Conservation (phyloP, 1,140 invertebrate species). For the Macrotrachela quadricornifera region DNA sequence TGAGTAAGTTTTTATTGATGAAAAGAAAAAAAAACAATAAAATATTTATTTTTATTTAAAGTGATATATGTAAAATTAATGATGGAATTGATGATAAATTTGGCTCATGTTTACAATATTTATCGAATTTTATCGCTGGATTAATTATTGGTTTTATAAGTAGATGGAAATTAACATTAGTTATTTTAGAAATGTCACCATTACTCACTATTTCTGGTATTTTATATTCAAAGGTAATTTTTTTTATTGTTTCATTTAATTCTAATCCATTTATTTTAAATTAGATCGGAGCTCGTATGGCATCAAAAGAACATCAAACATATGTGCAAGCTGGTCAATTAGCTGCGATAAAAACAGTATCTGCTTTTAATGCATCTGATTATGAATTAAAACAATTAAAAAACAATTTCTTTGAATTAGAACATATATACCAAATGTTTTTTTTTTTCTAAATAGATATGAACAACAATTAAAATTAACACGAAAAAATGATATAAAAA, state of each 20-base stretch:
- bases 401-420: no score
- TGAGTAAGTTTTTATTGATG: no score
- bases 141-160: constrained; percentile 22
- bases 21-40: no score
- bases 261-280: background rate
- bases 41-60: no score
- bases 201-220: constrained; percentile 15
- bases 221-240: constrained; percentile 21
- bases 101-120: constrained; percentile 43
- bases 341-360: constrained; percentile 28
- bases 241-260: no score
- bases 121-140: constrained; percentile 19
- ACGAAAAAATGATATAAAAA: no score
- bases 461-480: no score
- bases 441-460: no score
- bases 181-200: constrained; percentile 23
- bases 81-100: constrained; percentile 73
- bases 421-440: no score
- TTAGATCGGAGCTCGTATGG: constrained; percentile 9
- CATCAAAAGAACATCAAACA: constrained; percentile 19
- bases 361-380: constrained; percentile 27
- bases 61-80: constrained; percentile 61
- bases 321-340: constrained; percentile 28
- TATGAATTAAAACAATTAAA: constrained; percentile 22
- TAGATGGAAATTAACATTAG: constrained; percentile 27